Conservation (phyloP, 2,888 invertebrate genomes). For the Lamproptera curius region DNA sequence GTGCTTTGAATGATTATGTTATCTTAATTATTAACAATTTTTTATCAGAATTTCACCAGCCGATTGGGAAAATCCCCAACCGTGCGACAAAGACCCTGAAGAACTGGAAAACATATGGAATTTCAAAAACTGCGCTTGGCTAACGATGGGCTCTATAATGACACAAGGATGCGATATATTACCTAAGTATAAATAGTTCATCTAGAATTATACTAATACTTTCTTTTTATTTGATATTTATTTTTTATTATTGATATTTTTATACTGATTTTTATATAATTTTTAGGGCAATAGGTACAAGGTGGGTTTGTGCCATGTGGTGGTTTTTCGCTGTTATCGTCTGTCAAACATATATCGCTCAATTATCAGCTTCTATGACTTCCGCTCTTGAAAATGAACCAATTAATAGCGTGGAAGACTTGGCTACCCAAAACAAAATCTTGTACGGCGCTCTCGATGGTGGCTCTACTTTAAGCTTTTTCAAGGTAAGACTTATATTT, state of each 20-base stretch:
- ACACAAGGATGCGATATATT: constrained; percentile 95
- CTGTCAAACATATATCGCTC: constrained; percentile 95
- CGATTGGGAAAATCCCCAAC: constrained; percentile 97
- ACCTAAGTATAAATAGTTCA: constrained; percentile 94
- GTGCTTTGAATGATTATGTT: not conserved
- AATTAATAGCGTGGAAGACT: constrained; percentile 93
- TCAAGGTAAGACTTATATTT: constrained; percentile 77
- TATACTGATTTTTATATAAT: too few relatives aligned
- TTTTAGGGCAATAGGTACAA: constrained; percentile 92
- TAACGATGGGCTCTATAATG: constrained; percentile 94
- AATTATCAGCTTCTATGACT: constrained; percentile 94
- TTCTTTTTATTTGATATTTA: too few relatives aligned
- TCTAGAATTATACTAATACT: too few relatives aligned
- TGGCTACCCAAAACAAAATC: constrained; percentile 93
- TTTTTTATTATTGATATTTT: too few relatives aligned
- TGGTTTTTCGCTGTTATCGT: constrained; percentile 97
- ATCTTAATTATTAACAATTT: not conserved
- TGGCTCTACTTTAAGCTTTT: constrained; percentile 94
- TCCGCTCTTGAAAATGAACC: constrained; percentile 90
- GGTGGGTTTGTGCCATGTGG: constrained; percentile 94
- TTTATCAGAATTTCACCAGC: constrained; percentile 87
- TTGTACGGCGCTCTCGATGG: constrained; percentile 91
- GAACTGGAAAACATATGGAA: constrained; percentile 94
- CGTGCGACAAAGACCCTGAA: constrained; percentile 89
- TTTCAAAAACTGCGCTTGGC: constrained; percentile 93